phyloP scores from a whole-genome alignment of 1,140 invertebrate genomes.

The Tyrophagus putrescentiae region DNA sequence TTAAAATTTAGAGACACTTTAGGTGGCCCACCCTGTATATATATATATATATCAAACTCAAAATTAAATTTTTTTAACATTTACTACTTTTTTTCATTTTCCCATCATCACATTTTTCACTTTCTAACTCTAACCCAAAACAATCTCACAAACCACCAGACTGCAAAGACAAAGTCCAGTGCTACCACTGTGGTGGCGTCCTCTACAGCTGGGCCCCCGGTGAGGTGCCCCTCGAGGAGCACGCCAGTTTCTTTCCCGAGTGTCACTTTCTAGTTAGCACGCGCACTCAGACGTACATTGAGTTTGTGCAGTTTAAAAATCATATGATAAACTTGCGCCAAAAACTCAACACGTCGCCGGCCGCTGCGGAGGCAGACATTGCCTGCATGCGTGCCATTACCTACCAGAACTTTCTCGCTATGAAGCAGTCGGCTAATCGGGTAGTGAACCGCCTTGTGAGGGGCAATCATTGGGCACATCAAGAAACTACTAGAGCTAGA shows the following conservation, averaged over 20 bases:
- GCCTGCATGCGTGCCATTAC: background rate
- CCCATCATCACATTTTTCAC: too few relatives aligned
- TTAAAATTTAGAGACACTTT: too few relatives aligned
- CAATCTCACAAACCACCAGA: too few relatives aligned
- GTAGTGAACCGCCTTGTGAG: background rate
- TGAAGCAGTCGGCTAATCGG: constrained; percentile 2
- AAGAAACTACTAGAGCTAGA: too few relatives aligned
- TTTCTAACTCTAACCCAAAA: too few relatives aligned
- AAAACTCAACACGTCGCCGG: background rate
- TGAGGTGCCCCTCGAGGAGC: constrained; percentile 73
- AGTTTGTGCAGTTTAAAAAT: constrained; percentile 10
- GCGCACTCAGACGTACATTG: background rate
- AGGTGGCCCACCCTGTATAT: too few relatives aligned
- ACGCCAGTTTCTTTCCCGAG: constrained; percentile 64
- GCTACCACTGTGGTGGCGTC: constrained; percentile 69
- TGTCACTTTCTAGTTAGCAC: constrained; percentile 51
- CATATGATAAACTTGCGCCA: constrained; percentile 7
- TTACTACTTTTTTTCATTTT: too few relatives aligned
- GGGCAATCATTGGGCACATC: background rate
- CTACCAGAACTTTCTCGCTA: background rate
- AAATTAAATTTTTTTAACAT: too few relatives aligned
- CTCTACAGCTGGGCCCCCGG: constrained; percentile 68
- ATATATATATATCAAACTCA: too few relatives aligned
- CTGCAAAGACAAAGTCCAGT: too few relatives aligned
- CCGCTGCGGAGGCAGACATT: background rate